Base-by-base conservation (phyloP, 2,797 vertebrate species). In the Oryzias sinensis region DNA sequence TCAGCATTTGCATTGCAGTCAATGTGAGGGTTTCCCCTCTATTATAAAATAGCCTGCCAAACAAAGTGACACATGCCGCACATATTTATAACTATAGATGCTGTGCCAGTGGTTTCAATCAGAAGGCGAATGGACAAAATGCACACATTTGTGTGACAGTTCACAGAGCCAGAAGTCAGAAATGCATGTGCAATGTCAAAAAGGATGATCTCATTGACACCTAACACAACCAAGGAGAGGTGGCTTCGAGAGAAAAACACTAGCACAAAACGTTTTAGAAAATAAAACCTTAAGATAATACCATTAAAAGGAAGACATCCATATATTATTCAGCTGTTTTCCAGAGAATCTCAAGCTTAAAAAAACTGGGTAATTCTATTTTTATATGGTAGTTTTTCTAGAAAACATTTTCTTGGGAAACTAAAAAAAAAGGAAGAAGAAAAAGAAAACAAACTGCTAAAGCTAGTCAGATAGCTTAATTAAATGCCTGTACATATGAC, bases 11-110 rank as follows among this genome's bases (percentile, higher is more conserved):
- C 77, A 80, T 85, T 49, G 67, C 25, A 3, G 49, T 67, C 33
- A 52, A 24, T 43, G 5, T 17, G 22, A 59, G 85, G 85, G 76
- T 61, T 86, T 88, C 65, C 70, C 85, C 82, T 81, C 20, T 54
- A 43, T 62, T 37, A 37, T 37, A 37, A 37, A 37, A 37, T 37
- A 37, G 33, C 33, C 33, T 37, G 3, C 33, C 59, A 62, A 56
- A 22, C 20, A 29, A 41, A 51, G 14, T 63, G 54, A 68, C 57
- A 59, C 33, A 44, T 9, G n/a, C 13, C 29, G 14, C 52, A 52
- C 41, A 49, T 6, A 51, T 64, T 18, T 37, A 46, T 48, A 29
- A 27, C 16, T 17, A 16, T 37, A 6, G 27, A 50, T 29, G 6
- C 24, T 33, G 1, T 46, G 16, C 59, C 16, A 5, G 6, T 27